Evolutionary conservation across 1,140 invertebrate genomes (phyloP).

Genomic region (Drosophila watanabei): DNA sequence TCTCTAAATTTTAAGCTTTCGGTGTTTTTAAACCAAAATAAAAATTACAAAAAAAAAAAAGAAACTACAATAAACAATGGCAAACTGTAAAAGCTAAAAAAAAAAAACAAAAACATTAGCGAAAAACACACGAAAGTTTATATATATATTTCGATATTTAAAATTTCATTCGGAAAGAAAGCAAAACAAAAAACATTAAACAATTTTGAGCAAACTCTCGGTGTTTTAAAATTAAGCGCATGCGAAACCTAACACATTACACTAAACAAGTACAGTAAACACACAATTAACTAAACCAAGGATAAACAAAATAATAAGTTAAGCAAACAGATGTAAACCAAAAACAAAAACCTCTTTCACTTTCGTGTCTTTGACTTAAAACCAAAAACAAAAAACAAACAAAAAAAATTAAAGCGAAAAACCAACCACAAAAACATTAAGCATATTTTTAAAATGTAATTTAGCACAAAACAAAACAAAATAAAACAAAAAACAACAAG

Average conservation of each 20-base stretch:
- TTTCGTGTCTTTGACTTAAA: slow-evolving; percentile 86
- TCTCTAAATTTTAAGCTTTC: slow-evolving; percentile 86
- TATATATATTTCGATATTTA: slow-evolving; percentile 81
- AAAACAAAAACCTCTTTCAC: slow-evolving; percentile 85
- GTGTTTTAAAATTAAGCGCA: slow-evolving; percentile 81
- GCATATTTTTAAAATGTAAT: slow-evolving; percentile 84
- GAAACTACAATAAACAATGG: slow-evolving; percentile 40
- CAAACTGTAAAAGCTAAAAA: slow-evolving; percentile 46
- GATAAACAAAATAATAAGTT: slow-evolving; percentile 72
- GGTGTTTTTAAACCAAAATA: slow-evolving; percentile 83
- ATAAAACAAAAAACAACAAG: slow-evolving; percentile 55
- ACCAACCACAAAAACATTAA: slow-evolving; percentile 65
- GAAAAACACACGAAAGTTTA: slow-evolving; percentile 59
- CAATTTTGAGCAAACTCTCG: slow-evolving; percentile 79
- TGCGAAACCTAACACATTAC: slow-evolving; percentile 69
- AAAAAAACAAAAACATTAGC: slow-evolving; percentile 53
- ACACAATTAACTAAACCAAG: slow-evolving; percentile 56
- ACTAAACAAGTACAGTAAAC: slow-evolving; percentile 61
- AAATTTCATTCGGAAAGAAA: slow-evolving; percentile 73
- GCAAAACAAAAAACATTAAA: slow-evolving; percentile 36
- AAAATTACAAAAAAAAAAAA: slow-evolving; percentile 48
- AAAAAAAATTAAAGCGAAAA: slow-evolving; percentile 36
- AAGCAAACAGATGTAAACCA: slow-evolving; percentile 76
- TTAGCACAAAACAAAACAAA: slow-evolving; percentile 76
- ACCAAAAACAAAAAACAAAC: slow-evolving; percentile 61